Evolutionary conservation across 2,113 vertebrate genomes (phyloP), one percentile per base, ranked within the genome.

Genomic region (Rostratula benghalensis): DNA sequence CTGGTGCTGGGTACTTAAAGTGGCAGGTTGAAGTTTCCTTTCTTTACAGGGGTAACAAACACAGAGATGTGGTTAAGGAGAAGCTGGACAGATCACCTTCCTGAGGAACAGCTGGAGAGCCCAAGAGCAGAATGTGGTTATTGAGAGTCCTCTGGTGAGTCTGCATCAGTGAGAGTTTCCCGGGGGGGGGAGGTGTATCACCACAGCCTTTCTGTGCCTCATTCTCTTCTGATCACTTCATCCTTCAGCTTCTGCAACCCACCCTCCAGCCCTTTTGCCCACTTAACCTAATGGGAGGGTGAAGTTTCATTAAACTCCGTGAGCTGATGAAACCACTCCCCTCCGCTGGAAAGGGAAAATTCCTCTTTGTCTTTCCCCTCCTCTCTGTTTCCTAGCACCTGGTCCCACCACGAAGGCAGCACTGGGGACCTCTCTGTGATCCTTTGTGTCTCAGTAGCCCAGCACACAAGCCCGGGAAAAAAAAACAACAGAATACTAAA

Each of bases 211-310:
- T 80, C 37, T 63, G n/a, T 57, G 35, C 9, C 37, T 92, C 67
- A 28, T 86, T 83, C 7, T 73, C 30, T 79, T n/a, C 70, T 48
- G 30, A 39, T 61, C 53, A 21, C 56, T 78, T 85, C 61, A 0
- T 79, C 33, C 53, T 84, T 83, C 70, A 88, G 74, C 63, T 87
- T 93, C 78, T 83, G 39, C 30, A 53, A 93, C n/a, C n/a, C n/a
- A n/a, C n/a, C n/a, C n/a, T n/a, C n/a, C n/a, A n/a, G n/a, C n/a
- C n/a, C n/a, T 21, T 59, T 79, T 92, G n/a, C 82, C 27, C 18
- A 33, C 13, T 61, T 51, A 76, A 37, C 19, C 9, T 46, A 7
- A 37, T 68, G 53, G 20, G 16, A 35, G 31, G 17, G 4, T 69
- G 20, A 91, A 83, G 39, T 73, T 80, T 46, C 43, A 18, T 68